Evolutionary conservation across 2,888 invertebrate species (phyloP).

Genomic region (Tineola bisselliella): DNA sequence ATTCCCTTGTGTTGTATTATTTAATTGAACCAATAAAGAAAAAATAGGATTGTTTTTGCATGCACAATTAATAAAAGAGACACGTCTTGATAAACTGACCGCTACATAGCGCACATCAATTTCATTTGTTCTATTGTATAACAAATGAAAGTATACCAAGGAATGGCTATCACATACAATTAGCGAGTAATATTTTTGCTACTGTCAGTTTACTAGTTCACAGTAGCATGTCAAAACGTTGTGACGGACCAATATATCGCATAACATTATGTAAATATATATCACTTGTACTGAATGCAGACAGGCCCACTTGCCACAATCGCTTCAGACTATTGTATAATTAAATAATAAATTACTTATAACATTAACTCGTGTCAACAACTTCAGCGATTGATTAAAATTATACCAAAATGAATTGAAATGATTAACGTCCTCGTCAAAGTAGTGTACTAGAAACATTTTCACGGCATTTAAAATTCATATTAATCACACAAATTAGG

Average conservation of each 20-base stretch:
- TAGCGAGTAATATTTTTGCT: constrained; percentile 45
- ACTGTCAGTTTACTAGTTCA: constrained; percentile 29
- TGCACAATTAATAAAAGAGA: too few species aligned
- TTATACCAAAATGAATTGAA: background rate
- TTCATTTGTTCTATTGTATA: constrained; percentile 34
- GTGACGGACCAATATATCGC: constrained; percentile 25
- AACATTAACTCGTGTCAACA: background rate
- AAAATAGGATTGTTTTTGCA: too few species aligned
- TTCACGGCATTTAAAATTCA: constrained; percentile 4
- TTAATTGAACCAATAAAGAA: too few species aligned
- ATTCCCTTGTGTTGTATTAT: too few species aligned
- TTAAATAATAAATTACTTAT: background rate
- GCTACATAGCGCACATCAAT: background rate
- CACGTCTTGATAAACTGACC: too few species aligned
- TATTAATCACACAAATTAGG: constrained; percentile 6
- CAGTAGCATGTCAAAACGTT: constrained; percentile 40
- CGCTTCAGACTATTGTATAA: constrained; percentile 9
- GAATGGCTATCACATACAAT: constrained; percentile 42
- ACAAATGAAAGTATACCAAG: constrained; percentile 54
- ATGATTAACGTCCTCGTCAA: background rate
- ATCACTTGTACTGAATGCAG: background rate
- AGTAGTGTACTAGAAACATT: background rate
- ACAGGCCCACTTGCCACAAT: background rate
- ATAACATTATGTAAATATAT: constrained; percentile 16
- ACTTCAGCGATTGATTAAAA: background rate